Percentiles rank a stretch among this genome's conserved stretches.
Conservation (phyloP, 2,797 vertebrate genomes). For the Pipistrellus pipistrellus region DNA sequence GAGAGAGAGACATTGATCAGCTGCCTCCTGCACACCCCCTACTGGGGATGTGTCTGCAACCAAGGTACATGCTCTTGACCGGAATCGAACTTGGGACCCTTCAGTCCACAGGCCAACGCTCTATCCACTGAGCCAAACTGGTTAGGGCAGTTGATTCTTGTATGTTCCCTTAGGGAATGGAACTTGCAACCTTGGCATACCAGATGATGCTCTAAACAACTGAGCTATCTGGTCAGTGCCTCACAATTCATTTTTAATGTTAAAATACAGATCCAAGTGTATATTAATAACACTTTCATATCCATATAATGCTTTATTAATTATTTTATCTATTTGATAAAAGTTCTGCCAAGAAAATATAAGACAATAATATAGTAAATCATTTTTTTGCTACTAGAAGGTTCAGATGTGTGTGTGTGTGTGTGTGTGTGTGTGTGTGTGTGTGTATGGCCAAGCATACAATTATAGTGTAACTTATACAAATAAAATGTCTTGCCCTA, state of each 20-base stretch:
- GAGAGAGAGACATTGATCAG: too few relatives aligned
- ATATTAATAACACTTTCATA: neutral
- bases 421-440: too few relatives aligned
- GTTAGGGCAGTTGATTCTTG: neutral
- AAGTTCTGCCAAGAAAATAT: neutral
- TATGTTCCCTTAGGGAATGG: neutral
- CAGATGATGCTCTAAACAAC: neutral
- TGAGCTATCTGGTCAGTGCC: neutral
- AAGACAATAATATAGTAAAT: constrained; percentile 3
- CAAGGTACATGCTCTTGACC: too few relatives aligned
- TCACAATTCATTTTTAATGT: constrained; percentile 4
- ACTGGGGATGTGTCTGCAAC: too few relatives aligned
- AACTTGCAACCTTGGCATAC: neutral
- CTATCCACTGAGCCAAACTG: too few relatives aligned
- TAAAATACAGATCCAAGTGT: constrained; percentile 2
- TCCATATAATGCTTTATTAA: neutral
- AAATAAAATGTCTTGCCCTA: neutral
- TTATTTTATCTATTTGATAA: constrained; percentile 32
- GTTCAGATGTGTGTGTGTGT: neutral
- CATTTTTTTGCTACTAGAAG: neutral
- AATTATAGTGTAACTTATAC: constrained; percentile 10
- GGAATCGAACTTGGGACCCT: too few relatives aligned
- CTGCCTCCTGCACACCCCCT: too few relatives aligned
- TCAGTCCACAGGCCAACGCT: too few relatives aligned
- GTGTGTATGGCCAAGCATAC: neutral